A percentile compares a stretch with the other conserved stretches of the same genome.
Conservation (phyloP, 2,113 vertebrate species). For the Mesocricetus auratus region DNA sequence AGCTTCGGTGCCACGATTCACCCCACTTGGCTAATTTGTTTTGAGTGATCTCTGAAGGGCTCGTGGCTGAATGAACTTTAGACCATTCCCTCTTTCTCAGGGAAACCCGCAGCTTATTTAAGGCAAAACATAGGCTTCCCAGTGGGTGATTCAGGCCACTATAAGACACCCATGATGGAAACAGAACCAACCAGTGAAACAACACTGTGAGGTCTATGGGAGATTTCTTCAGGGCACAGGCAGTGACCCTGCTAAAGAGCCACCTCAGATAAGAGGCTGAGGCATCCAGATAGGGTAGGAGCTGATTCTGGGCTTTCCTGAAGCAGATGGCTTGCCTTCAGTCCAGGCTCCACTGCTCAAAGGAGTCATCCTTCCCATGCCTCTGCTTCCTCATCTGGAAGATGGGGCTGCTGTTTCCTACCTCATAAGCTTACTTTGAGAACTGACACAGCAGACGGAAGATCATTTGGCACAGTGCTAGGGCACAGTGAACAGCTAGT, state of each 20-base stretch:
- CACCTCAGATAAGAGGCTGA: neutral
- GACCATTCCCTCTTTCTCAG: neutral
- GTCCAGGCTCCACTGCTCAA: neutral
- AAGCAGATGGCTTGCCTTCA: neutral
- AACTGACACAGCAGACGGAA: neutral
- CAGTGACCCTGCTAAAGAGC: neutral
- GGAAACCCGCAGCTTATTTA: neutral
- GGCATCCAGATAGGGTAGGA: neutral
- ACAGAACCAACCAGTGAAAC: neutral
- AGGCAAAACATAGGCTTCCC: neutral
- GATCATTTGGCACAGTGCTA: neutral
- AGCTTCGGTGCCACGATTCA: neutral
- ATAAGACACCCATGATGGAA: neutral
- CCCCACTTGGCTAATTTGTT: neutral
- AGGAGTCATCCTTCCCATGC: neutral
- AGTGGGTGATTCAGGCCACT: neutral
- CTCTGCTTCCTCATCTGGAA: constrained; percentile 12
- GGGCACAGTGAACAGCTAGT: too few relatives aligned
- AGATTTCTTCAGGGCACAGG: neutral
- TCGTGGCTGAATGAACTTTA: accelerated
- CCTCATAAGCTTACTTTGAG: neutral
- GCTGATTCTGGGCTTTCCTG: neutral
- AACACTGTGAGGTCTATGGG: neutral
- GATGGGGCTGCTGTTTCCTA: neutral
- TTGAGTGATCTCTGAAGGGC: neutral